Base-by-base conservation (phyloP, 2,888 invertebrate genomes). In the Andrena flavipes region DNA sequence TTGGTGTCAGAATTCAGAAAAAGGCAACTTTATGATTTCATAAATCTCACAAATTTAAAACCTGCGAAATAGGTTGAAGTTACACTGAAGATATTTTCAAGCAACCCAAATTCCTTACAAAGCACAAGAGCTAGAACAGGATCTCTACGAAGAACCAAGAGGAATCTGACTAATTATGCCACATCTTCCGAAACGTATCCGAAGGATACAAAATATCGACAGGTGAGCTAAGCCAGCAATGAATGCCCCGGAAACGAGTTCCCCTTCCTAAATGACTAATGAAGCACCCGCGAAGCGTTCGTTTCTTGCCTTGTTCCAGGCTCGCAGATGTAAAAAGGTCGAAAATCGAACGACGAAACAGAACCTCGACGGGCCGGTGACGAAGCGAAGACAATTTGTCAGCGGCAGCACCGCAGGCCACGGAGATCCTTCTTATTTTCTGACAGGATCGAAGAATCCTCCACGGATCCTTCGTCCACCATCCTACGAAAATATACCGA, bases 301-400 rank as follows among this genome's bases (percentile, higher is more conserved):
- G 42, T 56, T 56, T 60, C 30, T 73, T 56, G 62, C 42, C 76
- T 49, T 20, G 30, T 13, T 8, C 29, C 29, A 13, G 35, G 63
- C 63, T 30, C 64, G 7, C 51, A 70, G 70, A 67, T 35, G 51
- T 70, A 56, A 69, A 74, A 79, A 85, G 80, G 82, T 84, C 48
- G 74, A 82, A 84, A 76, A 82, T 79, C 85, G 77, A 76, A 56
- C 67, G 62, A 68, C 64, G 79, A 67, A 63, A 74, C 42, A 23
- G 70, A 23, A 7, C 76, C 80, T 76, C 71, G 72, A 74, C 72
- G 72, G 76, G 60, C 70, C 78, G 75, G 82, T 90, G 89, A 88
- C 87, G 88, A 87, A 87, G 88, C 88, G 80, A 82, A 88, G 86
- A 88, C 88, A 88, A 90, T 91, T 91, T 91, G 89, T 91, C 90